These are phyloP conservation scores for Leistus spinibarbis DNA, from an alignment of 2,888 invertebrate species.

Conservation along the genomic window DNA sequence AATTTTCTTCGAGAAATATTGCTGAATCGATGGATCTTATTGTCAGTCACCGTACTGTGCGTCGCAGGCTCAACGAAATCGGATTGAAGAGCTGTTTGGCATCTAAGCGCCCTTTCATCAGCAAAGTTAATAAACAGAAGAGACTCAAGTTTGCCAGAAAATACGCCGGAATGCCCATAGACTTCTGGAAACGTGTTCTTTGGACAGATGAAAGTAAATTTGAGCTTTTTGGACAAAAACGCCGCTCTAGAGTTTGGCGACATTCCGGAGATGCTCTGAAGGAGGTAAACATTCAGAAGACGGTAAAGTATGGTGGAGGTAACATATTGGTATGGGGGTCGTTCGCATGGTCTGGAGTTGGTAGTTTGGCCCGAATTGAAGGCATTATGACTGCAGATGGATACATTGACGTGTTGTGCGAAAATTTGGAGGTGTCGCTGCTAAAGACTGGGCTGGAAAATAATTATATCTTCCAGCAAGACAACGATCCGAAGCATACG, in stretches of 20 bases:
- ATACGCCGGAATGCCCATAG: conserved; percentile 20
- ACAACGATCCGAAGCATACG: neutral
- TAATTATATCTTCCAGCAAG: neutral
- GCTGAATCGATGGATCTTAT: neutral
- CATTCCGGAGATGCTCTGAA: conserved; percentile 5
- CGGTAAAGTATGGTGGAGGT: conserved; percentile 41
- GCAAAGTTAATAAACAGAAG: conserved; percentile 14
- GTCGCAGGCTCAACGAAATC: neutral
- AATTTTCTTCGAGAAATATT: neutral
- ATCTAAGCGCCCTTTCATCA: neutral
- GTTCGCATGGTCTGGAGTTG: conserved; percentile 23
- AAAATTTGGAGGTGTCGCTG: neutral
- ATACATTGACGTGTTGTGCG: neutral
- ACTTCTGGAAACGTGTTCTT: neutral
- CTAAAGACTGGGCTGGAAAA: neutral
- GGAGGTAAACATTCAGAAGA: conserved; percentile 23
- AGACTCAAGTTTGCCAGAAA: conserved; percentile 18
- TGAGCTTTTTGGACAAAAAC: conserved; percentile 31
- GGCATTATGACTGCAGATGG: neutral
- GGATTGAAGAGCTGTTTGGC: neutral
- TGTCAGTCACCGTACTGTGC: neutral
- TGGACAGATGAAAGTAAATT: conserved; percentile 36
- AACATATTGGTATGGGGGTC: conserved; percentile 41
- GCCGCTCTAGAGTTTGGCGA: conserved; percentile 43
- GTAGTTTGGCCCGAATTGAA: conserved; percentile 29